Base-by-base conservation (phyloP, 2,113 vertebrate species). In the Osmerus eperlanus region DNA sequence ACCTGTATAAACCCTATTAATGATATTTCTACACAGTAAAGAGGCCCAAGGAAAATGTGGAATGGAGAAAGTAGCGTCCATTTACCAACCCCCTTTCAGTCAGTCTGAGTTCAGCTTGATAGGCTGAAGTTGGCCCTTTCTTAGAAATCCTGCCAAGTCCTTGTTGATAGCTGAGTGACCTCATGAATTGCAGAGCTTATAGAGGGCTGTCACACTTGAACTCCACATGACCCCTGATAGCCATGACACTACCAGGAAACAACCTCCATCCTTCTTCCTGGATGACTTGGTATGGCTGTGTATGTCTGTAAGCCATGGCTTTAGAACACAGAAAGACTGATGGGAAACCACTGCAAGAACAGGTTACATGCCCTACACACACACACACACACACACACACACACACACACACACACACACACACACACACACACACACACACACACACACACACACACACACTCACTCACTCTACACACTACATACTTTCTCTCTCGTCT, bases 1-100 rank as follows among this genome's bases (percentile, higher is more conserved):
- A 52, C 59, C 70, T 51, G 61, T 65, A 63, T 55, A 68, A 72
- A 60, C 61, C 65, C 58, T 68, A 64, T 59, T 69, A 29, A 25
- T 62, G 5, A 59, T 47, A 68, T 59, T 66, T 36, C 59, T 59
- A 28, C 52, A 59, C 54, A 28, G 53, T 60, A 54, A n/a, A 13
- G 28, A 59, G 12, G 54, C 19, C 64, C 36, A 41, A 41, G 36
- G 36, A 41, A 41, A 41, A 41, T 8, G 36, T 9, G 36, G 36
- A 41, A 41, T 9, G 36, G 36, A 41, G 36, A 41, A 41, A 41
- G 36, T 8, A 41, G 6, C 36, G 4, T 41, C 36, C 8, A 41
- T 41, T 7, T 41, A 41, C 36, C 36, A 7, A 7, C 36, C 36
- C 36, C 36, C 36, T 41, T 41, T 9, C 36, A 41, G 36, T 41